Evolutionary conservation across 2,888 invertebrate genomes (phyloP).

Genomic region (Spodoptera picta): DNA sequence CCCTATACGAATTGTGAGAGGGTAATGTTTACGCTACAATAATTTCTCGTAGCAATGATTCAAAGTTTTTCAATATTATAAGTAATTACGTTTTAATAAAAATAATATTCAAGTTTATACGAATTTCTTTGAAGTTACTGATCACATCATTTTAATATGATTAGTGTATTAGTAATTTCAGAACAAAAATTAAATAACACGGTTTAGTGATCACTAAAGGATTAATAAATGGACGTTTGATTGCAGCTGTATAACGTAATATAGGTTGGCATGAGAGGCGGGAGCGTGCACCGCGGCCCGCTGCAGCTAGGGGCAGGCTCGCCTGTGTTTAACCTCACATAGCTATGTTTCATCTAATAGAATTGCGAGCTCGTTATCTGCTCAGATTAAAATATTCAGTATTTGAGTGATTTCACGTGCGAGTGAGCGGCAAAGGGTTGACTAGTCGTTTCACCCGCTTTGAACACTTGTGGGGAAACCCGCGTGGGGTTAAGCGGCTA

Average conservation of each 20-base stretch:
- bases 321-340: slow-evolving; percentile 81
- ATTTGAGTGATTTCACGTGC: slow-evolving; percentile 89
- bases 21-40: neutral
- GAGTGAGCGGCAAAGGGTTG: slow-evolving; percentile 89
- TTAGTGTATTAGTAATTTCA: slow-evolving; percentile 2
- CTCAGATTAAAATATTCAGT: slow-evolving; percentile 89
- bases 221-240: slow-evolving; percentile 48
- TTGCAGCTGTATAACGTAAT: slow-evolving; percentile 32
- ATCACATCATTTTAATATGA: neutral
- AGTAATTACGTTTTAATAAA: neutral
- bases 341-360: slow-evolving; percentile 88
- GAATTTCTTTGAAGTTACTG: neutral
- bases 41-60: slow-evolving; percentile 10
- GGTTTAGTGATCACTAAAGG: slow-evolving; percentile 32
- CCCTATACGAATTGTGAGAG: slow-evolving; percentile 6
- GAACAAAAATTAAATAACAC: slow-evolving; percentile 29
- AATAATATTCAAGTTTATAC: neutral
- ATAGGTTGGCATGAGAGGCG: slow-evolving; percentile 9
- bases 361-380: slow-evolving; percentile 89
- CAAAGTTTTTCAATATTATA: neutral
- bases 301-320: slow-evolving; percentile 65
- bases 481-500: slow-evolving; percentile 67
- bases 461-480: slow-evolving; percentile 86
- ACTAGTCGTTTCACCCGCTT: slow-evolving; percentile 87
- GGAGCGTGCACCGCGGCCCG: slow-evolving; percentile 44